Percentiles rank a stretch among this genome's conserved stretches.
Conservation (phyloP, 2,797 vertebrate species). For the Vultur gryphus region DNA sequence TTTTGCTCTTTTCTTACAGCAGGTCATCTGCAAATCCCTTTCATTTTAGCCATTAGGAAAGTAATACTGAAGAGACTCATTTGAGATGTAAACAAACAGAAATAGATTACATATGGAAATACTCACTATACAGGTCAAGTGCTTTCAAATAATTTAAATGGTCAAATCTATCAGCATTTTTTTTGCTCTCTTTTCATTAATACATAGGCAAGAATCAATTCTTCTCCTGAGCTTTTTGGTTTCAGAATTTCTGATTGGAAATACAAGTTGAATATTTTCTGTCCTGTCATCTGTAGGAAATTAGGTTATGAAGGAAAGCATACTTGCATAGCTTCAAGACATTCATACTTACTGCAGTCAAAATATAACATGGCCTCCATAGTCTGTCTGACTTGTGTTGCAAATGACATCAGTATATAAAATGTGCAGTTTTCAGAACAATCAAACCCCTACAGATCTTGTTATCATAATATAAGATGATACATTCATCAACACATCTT, state of each 20-base stretch:
- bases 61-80: background rate
- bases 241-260: background rate
- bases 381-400: background rate
- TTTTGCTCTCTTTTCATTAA: background rate
- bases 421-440: background rate
- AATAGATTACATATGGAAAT: background rate
- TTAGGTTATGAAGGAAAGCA: background rate
- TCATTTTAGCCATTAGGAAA: background rate
- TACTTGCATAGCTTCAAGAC: background rate
- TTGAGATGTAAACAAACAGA: background rate
- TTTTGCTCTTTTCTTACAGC: background rate
- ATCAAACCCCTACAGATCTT: background rate
- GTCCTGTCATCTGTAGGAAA: background rate
- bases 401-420: background rate
- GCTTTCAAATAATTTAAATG: background rate
- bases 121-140: background rate
- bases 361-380: background rate
- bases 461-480: background rate
- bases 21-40: background rate
- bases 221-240: background rate
- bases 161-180: background rate
- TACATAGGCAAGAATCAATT: background rate
- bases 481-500: rapidly evolving
- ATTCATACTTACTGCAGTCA: background rate
- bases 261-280: background rate